A percentile compares a stretch with the other conserved stretches of the same genome.
Conservation (phyloP, 2,797 vertebrate genomes). For the Coendou prehensilis region DNA sequence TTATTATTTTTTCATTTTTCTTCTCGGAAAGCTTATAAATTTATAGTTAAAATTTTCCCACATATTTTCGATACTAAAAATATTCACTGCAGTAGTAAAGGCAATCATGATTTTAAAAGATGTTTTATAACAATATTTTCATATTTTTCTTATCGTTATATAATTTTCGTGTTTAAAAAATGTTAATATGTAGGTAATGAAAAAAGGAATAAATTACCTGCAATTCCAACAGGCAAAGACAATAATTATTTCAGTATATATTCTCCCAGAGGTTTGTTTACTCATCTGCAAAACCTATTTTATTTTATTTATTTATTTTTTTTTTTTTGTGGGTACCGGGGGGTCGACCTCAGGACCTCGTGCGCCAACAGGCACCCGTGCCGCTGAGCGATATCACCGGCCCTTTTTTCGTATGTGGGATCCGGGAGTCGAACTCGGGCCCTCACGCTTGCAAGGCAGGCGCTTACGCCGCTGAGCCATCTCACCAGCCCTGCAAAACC, state of each 20-base stretch:
- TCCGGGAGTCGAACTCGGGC: too few relatives aligned
- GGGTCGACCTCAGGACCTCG: too few relatives aligned
- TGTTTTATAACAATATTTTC: neutral
- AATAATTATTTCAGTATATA: constrained; percentile 33
- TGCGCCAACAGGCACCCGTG: too few relatives aligned
- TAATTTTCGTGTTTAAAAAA: neutral
- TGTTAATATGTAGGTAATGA: constrained; percentile 13
- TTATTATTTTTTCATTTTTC: neutral
- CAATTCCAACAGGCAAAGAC: neutral
- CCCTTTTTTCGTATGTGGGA: too few relatives aligned
- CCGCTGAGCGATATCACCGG: too few relatives aligned
- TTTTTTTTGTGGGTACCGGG: too few relatives aligned
- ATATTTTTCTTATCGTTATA: constrained; percentile 44
- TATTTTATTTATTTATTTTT: too few relatives aligned
- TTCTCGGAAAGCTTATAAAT: constrained; percentile 31
- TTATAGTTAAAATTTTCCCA: constrained; percentile 4
- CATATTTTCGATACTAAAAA: constrained; percentile 46
- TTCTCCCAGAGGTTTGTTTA: constrained; percentile 1
- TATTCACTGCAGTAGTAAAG: neutral
- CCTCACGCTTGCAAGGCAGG: too few relatives aligned
- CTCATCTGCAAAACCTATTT: neutral
- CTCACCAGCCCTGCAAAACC: neutral
- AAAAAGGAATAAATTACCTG: constrained; percentile 45
- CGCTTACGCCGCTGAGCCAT: too few relatives aligned
- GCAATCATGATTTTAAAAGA: neutral